Conservation (phyloP, 92 coral and sea anemone species). For the Siderastrea siderea region DNA sequence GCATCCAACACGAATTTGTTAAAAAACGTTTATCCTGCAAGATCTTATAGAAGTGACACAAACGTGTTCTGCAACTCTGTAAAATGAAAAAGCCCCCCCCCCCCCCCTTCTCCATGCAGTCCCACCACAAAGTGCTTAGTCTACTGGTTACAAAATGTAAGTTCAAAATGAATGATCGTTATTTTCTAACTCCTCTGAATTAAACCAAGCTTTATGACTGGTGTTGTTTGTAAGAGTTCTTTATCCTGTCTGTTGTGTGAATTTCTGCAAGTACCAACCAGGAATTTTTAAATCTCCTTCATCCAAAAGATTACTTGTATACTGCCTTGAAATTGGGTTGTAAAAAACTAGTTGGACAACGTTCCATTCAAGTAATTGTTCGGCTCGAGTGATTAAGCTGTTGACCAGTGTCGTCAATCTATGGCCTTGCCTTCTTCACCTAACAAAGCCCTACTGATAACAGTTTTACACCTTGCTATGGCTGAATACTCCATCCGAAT, state of each 20-base stretch:
- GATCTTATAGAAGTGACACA: background rate
- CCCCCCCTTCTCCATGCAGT: background rate
- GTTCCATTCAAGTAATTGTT: no score
- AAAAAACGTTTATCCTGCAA: background rate
- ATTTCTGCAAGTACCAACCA: background rate
- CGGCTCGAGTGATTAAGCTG: no score
- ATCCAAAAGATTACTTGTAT: no score
- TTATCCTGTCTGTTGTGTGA: background rate
- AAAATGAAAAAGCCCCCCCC: background rate
- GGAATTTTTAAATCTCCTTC: background rate
- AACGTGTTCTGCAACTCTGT: slow-evolving; percentile 16
- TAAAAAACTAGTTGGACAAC: no score
- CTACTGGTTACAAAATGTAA: background rate
- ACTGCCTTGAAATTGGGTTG: no score
- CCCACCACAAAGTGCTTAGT: background rate
- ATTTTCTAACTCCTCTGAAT: slow-evolving; percentile 80
- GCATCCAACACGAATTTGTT: no score
- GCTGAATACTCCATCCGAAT: no score
- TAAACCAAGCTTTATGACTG: slow-evolving; percentile 64
- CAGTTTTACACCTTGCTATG: no score
- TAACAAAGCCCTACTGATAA: no score
- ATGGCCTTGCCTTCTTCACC: no score
- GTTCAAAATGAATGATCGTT: slow-evolving; percentile 48
- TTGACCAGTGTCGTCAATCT: no score
- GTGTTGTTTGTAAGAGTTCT: background rate